These are phyloP conservation scores for Lepisosteus oculatus DNA, from an alignment of 2,113 vertebrate genomes.

Conservation along the genomic window DNA sequence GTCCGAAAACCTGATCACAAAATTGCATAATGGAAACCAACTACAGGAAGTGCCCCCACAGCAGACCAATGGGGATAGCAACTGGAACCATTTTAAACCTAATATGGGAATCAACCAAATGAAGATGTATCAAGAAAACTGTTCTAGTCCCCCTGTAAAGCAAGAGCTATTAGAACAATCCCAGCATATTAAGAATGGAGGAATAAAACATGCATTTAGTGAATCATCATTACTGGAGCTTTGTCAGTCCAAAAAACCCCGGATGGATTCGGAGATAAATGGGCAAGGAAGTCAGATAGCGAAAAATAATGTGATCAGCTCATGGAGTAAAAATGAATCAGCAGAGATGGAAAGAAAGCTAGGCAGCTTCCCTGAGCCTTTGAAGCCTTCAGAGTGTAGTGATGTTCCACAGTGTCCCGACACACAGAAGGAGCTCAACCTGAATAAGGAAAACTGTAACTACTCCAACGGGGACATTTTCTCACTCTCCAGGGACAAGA, in stretches of 20 bases:
- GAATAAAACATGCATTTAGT: conserved; percentile 76
- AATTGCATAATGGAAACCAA: conserved; percentile 82
- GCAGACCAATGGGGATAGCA: conserved; percentile 75
- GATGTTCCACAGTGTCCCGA: conserved; percentile 51
- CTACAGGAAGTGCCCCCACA: conserved; percentile 58
- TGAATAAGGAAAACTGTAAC: conserved; percentile 66
- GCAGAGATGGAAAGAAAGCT: conserved; percentile 45
- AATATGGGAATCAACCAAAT: conserved; percentile 54
- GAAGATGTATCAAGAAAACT: conserved; percentile 69
- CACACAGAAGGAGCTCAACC: conserved; percentile 58
- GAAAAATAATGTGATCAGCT: conserved; percentile 43
- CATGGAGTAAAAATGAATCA: conserved; percentile 45
- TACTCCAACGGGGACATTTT: conserved; percentile 75
- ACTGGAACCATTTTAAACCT: conserved; percentile 66
- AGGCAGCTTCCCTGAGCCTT: conserved; percentile 57
- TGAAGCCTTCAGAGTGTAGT: conserved; percentile 56
- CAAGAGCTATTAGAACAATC: conserved; percentile 67
- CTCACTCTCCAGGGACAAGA: conserved; percentile 75
- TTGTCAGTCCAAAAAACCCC: conserved; percentile 76
- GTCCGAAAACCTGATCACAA: conserved; percentile 60
- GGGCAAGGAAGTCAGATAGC: conserved; percentile 57
- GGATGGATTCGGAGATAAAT: conserved; percentile 69
- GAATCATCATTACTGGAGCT: conserved; percentile 67
- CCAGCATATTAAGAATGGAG: conserved; percentile 77
- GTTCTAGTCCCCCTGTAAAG: conserved; percentile 58